Base-by-base conservation (phyloP, 37 sponge, comb jelly and placozoan species). In the Sycon ciliatum region DNA sequence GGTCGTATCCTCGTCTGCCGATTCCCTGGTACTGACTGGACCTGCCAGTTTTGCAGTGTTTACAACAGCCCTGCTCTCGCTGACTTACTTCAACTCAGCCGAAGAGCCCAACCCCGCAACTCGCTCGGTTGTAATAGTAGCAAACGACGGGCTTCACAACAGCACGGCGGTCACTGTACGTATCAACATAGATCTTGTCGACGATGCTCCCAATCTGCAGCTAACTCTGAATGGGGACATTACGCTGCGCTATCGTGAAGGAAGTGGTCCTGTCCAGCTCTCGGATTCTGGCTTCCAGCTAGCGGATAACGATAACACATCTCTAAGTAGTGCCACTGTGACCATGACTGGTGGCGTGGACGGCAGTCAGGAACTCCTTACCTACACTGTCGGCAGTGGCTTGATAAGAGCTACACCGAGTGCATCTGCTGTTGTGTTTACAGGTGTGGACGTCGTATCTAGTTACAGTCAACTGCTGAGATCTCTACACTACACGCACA, bases 171-270 rank as follows among this genome's bases (percentile, higher is more conserved):
- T 64, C 1, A 65, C 38, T 0, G 69, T 79, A 1, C 20, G 24
- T 2, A 33, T 86, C 9, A 40, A 16, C 32, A 70, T 86, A 28
- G 34, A 39, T 1, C 70, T 70, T 2, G 13, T 49, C 2, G 69
- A 86, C 56, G 87, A 86, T 56, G 34, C 53, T 30, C 87, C 87
- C 40, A 22, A 9, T 4, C 22, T 86, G 3, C 29, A 56, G n/a
- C n/a, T n/a, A n/a, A n/a, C n/a, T n/a, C n/a, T n/a, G n/a, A n/a
- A n/a, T n/a, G n/a, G n/a, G 27, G 75, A 81, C 69, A 71, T 77
- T 32, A 74, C 73, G 55, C 71, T 78, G 6, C 58, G 70, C 0
- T 85, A 78, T 56, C 36, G 65, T 18, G 82, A 85, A 53, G 82
- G 75, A 1, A 22, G 24, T 23, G 75, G 78, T 1, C 65, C 77